Base-by-base conservation (phyloP, 2,113 vertebrate genomes). In the Bettongia penicillata region DNA sequence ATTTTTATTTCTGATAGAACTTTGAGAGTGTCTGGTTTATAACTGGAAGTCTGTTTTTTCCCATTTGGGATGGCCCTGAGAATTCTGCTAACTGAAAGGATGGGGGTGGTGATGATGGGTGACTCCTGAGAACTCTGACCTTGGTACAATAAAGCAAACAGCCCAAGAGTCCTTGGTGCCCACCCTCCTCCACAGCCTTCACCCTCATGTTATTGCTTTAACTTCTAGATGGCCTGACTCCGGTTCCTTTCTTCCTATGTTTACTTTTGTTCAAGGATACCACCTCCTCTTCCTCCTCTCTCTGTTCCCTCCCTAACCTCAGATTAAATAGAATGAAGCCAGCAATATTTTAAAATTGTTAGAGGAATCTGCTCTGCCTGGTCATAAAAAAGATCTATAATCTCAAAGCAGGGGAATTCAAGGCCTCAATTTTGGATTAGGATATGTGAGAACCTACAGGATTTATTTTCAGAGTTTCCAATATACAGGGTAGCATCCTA, bases 61-160 rank as follows among this genome's bases (percentile, higher is more conserved):
- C 68, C 6, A 6, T n/a, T 84, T 84, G 68, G 37, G n/a, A 84
- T 43, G n/a, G 7, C 6, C n/a, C n/a, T 84, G 68, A 84, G n/a
- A 84, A 37, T 84, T 84, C 23, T 43, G 19, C 68, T 84, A 84
- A 84, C 68, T 43, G 14, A 77, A 77, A 19, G 68, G 37, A 19
- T 43, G 68, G 68, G 68, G n/a, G 68, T 84, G 37, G 19, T 43
- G 68, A 84, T 84, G 68, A 84, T 84, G 68, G 6, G 19, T 84
- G 37, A 84, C n/a, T 84, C 19, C 68, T 43, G n/a, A 8, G 68
- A 84, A 43, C 37, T 84, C 68, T 84, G 68, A 84, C 68, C 68
- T 84, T 84, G 68, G n/a, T 84, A 84, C n/a, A 84, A 84, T n/a
- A 84, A n/a, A 84, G n/a, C 68, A 84, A 84, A 84, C 68, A 84